Percentiles rank a stretch among this genome's conserved stretches.
Evolutionary conservation across 2,888 invertebrate genomes (phyloP).

Genomic region (Cremastinae sp.): DNA sequence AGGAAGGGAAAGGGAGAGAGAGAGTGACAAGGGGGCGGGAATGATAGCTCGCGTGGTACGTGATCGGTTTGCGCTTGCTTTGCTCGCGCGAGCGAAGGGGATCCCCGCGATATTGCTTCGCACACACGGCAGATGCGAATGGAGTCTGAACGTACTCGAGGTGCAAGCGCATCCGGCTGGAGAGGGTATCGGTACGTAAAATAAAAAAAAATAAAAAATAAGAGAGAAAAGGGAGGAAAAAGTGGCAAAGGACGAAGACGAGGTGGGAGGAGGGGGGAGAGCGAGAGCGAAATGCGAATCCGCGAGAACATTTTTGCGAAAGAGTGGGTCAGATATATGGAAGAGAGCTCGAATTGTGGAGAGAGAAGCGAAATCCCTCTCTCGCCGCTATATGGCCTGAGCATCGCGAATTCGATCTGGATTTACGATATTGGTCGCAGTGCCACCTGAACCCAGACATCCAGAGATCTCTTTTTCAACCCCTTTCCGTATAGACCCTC

Average conservation of each 20-base stretch:
- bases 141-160: conserved; percentile 41
- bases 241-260: conserved; percentile 6
- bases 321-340: conserved; percentile 31
- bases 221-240: conserved; percentile 53
- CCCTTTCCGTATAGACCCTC: neutral
- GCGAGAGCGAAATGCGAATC: conserved; percentile 56
- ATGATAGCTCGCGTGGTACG: conserved; percentile 40
- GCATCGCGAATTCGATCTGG: conserved; percentile 72
- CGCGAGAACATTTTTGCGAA: conserved; percentile 39
- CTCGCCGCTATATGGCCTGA: conserved; percentile 57
- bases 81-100: conserved; percentile 38
- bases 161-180: conserved; percentile 9
- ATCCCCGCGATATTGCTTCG: conserved; percentile 65
- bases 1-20: neutral
- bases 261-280: conserved; percentile 38
- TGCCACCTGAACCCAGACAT: conserved; percentile 74
- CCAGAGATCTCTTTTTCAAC: conserved; percentile 32
- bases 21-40: conserved; percentile 5
- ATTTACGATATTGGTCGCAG: conserved; percentile 78
- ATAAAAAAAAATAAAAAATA: conserved; percentile 21
- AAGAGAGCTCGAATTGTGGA: conserved; percentile 38
- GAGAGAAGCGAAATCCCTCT: conserved; percentile 34
- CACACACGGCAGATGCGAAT: conserved; percentile 70
- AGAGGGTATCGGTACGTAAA: conserved; percentile 17
- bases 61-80: conserved; percentile 70